Conservation (phyloP, 2,113 vertebrate species). For the Forbesichthys agassizii region DNA sequence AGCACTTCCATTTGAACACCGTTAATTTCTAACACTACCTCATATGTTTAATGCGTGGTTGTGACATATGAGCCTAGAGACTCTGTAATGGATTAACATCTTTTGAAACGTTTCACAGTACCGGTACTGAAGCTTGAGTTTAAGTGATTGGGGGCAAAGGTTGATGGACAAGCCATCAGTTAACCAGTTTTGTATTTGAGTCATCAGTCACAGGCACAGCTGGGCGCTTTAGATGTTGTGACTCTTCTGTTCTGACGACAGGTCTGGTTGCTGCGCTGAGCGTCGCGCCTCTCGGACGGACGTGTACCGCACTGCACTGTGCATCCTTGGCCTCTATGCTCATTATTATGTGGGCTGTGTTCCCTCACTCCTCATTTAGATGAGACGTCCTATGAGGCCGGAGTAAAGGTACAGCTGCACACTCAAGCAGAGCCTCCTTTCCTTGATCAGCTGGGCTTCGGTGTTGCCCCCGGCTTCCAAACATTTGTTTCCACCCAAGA, state of each 20-base stretch:
- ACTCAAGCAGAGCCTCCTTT: conserved; percentile 76
- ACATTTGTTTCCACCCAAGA: conserved; percentile 84
- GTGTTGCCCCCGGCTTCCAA: conserved; percentile 79
- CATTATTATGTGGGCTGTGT: conserved; percentile 62
- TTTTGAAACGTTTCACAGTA: background rate
- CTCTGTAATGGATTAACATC: background rate
- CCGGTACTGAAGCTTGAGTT: conserved; percentile 1
- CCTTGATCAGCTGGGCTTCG: conserved; percentile 75
- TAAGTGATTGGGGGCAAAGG: conserved; percentile 21
- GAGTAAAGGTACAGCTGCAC: conserved; percentile 78
- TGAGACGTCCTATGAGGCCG: conserved; percentile 77
- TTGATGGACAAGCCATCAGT: conserved; percentile 35
- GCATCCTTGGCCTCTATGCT: conserved; percentile 28
- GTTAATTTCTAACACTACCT: conserved; percentile 25
- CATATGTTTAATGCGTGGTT: conserved; percentile 16
- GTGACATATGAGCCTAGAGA: conserved; percentile 19
- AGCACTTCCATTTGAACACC: conserved; percentile 28
- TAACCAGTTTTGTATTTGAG: background rate
- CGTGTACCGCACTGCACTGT: conserved; percentile 1
- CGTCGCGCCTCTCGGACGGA: conserved; percentile 4
- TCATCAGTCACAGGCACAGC: background rate
- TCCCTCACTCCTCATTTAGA: conserved; percentile 63
- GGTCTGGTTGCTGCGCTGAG: conserved; percentile 3
- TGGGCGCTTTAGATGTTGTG: conserved; percentile 11
- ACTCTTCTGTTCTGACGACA: conserved; percentile 1